Percentiles rank a stretch among this genome's conserved stretches.
phyloP scores from a whole-genome alignment of 1,140 invertebrate genomes.

The Bombus waltoni region DNA sequence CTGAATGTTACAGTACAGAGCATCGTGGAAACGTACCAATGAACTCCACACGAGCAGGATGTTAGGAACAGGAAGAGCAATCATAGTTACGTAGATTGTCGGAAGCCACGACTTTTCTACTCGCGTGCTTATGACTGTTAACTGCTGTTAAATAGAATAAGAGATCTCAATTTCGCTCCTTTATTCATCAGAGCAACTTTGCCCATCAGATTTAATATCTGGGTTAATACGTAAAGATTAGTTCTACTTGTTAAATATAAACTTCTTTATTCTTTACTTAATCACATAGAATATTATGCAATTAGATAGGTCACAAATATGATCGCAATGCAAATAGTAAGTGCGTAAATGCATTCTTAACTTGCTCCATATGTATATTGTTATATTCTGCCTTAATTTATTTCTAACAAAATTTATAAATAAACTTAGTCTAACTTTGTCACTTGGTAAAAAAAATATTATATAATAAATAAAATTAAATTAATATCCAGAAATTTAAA shows the following conservation, averaged over 20 bases:
- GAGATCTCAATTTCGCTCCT: not conserved
- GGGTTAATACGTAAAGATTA: not conserved
- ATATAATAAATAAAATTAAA: not conserved
- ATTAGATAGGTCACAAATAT: not conserved
- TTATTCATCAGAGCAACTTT: not conserved
- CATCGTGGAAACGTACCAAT: constrained; percentile 79
- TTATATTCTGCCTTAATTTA: not conserved
- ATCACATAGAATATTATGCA: not conserved
- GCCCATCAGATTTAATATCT: not conserved
- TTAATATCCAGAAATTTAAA: not conserved
- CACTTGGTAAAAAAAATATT: not conserved
- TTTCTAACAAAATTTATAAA: not conserved
- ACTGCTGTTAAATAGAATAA: not conserved
- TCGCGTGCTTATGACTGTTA: not conserved
- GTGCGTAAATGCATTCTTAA: not conserved
- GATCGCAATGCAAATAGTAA: too few species aligned
- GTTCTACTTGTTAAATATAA: not conserved
- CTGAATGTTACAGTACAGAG: constrained; percentile 75
- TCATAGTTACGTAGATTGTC: not conserved
- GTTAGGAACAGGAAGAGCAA: constrained; percentile 65
- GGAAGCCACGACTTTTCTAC: constrained; percentile 5
- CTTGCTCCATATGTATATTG: not conserved
- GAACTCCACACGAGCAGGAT: constrained; percentile 76
- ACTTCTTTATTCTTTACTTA: not conserved
- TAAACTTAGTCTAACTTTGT: too few species aligned